phyloP scores from a whole-genome alignment of 2,113 vertebrate species.

The Dendrocopos noguchii region DNA sequence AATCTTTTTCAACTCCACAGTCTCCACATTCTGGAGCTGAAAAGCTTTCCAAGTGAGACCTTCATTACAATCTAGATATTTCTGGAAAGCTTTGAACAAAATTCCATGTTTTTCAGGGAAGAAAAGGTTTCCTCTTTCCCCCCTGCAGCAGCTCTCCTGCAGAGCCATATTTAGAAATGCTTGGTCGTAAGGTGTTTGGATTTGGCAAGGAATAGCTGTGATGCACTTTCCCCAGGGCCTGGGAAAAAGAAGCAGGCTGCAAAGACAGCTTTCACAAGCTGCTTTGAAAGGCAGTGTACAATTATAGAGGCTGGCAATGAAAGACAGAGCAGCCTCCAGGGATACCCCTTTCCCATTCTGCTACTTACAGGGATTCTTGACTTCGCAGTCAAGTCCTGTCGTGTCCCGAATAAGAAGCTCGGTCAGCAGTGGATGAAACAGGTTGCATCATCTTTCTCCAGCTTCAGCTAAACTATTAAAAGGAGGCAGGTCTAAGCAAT shows the following conservation, averaged over 20 bases:
- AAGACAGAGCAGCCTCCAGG: constrained; percentile 52
- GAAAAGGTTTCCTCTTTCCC: neutral
- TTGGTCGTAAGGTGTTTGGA: constrained; percentile 47
- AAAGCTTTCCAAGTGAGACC: neutral
- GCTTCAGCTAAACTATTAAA: constrained; percentile 1
- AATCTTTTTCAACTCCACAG: neutral
- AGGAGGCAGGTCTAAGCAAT: neutral
- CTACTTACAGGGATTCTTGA: constrained; percentile 16
- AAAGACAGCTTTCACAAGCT: constrained; percentile 52
- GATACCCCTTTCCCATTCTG: constrained; percentile 40
- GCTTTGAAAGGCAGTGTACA: constrained; percentile 41
- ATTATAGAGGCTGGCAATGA: constrained; percentile 53
- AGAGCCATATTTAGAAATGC: constrained; percentile 63
- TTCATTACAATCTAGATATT: neutral
- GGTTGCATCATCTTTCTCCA: constrained; percentile 43
- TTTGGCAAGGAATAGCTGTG: constrained; percentile 53
- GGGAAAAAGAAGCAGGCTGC: constrained; percentile 57
- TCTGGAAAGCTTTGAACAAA: neutral
- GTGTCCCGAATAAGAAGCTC: neutral
- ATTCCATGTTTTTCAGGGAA: neutral
- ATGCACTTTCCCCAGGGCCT: constrained; percentile 49
- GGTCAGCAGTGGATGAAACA: constrained; percentile 32
- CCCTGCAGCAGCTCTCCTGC: neutral
- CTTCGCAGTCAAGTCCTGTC: constrained; percentile 52
- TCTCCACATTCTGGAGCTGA: neutral